Evolutionary conservation across 92 coral and sea anemone genomes (phyloP).

Genomic region (Meandrina meandrites): DNA sequence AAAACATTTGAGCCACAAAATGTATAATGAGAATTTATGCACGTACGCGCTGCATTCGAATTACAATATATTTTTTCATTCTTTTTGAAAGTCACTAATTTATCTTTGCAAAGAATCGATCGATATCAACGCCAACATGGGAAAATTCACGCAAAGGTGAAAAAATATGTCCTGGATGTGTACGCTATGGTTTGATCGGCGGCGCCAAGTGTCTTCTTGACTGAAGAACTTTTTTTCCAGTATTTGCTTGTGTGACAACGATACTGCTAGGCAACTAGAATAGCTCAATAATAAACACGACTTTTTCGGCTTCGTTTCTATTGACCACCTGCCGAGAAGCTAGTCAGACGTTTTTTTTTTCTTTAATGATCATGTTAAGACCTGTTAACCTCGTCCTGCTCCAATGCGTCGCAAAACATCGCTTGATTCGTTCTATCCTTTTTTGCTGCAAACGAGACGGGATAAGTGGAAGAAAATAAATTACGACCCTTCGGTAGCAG

Average conservation of each 20-base stretch:
- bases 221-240: neutral
- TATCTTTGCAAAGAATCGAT: neutral
- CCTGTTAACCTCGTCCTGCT: neutral
- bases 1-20: neutral
- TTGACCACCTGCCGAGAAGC: neutral
- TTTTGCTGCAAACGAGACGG: neutral
- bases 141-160: conserved; percentile 17
- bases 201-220: neutral
- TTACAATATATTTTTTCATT: neutral
- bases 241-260: neutral
- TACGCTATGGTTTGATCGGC: neutral
- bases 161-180: too few species aligned
- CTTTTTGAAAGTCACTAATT: neutral
- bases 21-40: neutral
- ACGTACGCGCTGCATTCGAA: conserved; percentile 4
- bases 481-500: neutral
- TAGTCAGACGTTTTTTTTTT: neutral
- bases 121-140: neutral
- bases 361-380: neutral
- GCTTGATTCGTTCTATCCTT: neutral
- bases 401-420: neutral
- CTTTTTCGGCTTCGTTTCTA: neutral
- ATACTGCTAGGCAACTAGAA: conserved; percentile 1
- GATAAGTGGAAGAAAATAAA: neutral
- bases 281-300: neutral